Evolutionary conservation across 2,888 invertebrate species (phyloP).

Genomic region (Orchesella flavescens): DNA sequence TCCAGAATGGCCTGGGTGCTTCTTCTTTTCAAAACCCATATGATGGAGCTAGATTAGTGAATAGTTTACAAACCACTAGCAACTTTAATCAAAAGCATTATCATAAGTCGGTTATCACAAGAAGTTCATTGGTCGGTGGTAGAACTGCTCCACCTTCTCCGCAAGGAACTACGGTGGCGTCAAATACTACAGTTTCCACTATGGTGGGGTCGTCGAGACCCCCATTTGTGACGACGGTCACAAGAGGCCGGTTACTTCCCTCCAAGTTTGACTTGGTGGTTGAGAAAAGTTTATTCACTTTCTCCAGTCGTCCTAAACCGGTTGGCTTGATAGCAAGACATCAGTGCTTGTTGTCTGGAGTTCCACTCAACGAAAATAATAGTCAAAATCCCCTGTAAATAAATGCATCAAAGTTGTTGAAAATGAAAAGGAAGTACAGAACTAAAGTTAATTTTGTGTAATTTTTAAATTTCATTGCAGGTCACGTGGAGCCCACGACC

Average conservation of each 20-base stretch:
- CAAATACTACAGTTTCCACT: slow-evolving; percentile 40
- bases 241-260: slow-evolving; percentile 70
- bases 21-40: slow-evolving; percentile 35
- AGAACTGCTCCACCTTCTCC: neutral
- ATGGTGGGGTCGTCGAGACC: slow-evolving; percentile 65
- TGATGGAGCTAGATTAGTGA: slow-evolving; percentile 2
- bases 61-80: neutral
- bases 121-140: slow-evolving; percentile 32
- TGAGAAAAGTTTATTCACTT: slow-evolving; percentile 70
- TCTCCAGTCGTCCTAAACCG: slow-evolving; percentile 70
- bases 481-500: slow-evolving; percentile 71
- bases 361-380: slow-evolving; percentile 43
- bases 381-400: slow-evolving; percentile 57
- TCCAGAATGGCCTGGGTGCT: slow-evolving; percentile 66
- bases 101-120: slow-evolving; percentile 44
- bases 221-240: slow-evolving; percentile 71
- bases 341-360: slow-evolving; percentile 65
- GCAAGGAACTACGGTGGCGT: slow-evolving; percentile 22
- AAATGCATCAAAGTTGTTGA: neutral
- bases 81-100: neutral
- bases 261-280: slow-evolving; percentile 72
- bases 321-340: slow-evolving; percentile 67
- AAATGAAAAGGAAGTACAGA: no score
- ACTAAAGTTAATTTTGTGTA: no score
- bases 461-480: slow-evolving; percentile 64